Conservation (phyloP, 2,888 invertebrate species). For the Cephus rjabovi region DNA sequence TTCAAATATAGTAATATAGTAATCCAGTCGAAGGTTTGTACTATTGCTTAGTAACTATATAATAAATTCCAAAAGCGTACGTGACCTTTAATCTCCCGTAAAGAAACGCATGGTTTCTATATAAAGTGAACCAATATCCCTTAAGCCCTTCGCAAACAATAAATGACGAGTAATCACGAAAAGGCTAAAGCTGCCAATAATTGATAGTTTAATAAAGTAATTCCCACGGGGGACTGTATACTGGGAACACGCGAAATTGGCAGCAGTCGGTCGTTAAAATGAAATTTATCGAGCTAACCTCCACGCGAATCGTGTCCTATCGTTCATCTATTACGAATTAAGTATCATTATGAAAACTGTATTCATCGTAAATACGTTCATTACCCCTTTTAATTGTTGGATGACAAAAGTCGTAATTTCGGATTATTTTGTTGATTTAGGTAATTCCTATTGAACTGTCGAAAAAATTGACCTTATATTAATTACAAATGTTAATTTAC, state of each 20-base stretch:
- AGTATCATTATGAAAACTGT: neutral
- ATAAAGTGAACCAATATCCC: neutral
- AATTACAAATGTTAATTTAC: neutral
- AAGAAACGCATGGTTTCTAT: neutral
- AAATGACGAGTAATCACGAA: neutral
- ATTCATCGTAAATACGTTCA: neutral
- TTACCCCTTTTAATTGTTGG: neutral
- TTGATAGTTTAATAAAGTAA: neutral
- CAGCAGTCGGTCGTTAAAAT: neutral
- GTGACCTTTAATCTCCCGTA: neutral
- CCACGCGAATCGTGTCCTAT: neutral
- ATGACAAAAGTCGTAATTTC: no score
- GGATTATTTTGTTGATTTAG: neutral
- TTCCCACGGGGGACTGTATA: neutral
- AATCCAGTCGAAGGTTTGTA: neutral
- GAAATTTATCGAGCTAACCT: neutral
- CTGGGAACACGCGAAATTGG: conserved; percentile 1
- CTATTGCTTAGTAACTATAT: neutral
- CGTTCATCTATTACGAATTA: neutral
- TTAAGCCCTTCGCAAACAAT: neutral
- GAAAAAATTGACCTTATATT: no score
- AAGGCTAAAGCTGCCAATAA: neutral
- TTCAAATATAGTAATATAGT: neutral
- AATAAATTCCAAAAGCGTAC: neutral
- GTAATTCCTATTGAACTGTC: neutral